Evolutionary conservation across 2,888 invertebrate species (phyloP).

Genomic region (Erebia ligea): DNA sequence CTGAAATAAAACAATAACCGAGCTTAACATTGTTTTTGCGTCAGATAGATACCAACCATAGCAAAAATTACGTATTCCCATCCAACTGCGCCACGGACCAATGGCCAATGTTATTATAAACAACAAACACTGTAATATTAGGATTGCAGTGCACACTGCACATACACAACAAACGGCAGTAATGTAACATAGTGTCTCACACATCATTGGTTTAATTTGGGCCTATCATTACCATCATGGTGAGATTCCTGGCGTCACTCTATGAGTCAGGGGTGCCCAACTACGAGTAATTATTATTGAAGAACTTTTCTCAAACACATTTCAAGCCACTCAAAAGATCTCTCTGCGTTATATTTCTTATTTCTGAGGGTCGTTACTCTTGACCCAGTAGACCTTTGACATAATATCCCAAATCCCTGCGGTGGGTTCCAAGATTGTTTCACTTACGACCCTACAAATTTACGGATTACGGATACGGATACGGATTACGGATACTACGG

Average conservation of each 20-base stretch:
- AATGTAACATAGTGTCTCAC: slow-evolving; percentile 31
- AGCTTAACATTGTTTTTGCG: slow-evolving; percentile 1
- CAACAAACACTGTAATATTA: slow-evolving; percentile 18
- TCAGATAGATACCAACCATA: neutral
- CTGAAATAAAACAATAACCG: neutral
- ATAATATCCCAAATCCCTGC: too few species aligned
- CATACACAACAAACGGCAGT: slow-evolving; percentile 33
- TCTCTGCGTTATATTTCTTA: too few species aligned
- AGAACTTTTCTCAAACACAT: neutral
- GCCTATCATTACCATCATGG: slow-evolving; percentile 62
- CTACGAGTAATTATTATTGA: slow-evolving; percentile 42
- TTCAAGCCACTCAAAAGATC: too few species aligned
- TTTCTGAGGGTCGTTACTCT: too few species aligned
- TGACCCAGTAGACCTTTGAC: too few species aligned
- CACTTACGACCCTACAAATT: too few species aligned
- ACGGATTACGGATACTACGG: too few species aligned
- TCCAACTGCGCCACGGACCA: slow-evolving; percentile 24
- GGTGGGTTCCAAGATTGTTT: too few species aligned
- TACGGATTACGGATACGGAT: too few species aligned
- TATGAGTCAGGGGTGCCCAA: slow-evolving; percentile 54
- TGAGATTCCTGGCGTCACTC: slow-evolving; percentile 58
- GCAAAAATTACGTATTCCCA: neutral
- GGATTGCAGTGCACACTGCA: slow-evolving; percentile 7
- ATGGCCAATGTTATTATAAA: slow-evolving; percentile 22
- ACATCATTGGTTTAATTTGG: slow-evolving; percentile 43